Conservation (phyloP, 2,113 vertebrate genomes). For the Heterotis niloticus region DNA sequence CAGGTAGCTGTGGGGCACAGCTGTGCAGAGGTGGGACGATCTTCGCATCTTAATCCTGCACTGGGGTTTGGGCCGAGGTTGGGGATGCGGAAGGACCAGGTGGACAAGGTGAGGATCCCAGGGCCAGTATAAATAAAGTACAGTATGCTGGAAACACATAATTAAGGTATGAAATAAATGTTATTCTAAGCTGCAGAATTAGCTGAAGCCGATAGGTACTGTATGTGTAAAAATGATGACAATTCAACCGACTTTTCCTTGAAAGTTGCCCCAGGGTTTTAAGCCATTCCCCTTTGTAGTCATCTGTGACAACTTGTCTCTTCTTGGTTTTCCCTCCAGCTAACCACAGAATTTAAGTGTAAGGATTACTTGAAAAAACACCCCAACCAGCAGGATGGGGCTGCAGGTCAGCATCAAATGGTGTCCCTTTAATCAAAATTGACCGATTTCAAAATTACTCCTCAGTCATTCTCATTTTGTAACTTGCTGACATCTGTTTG, state of each 20-base stretch:
- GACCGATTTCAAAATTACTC: background rate
- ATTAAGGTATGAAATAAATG: too few relatives aligned
- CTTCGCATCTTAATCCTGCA: slow-evolving; percentile 85
- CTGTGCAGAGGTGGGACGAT: slow-evolving; percentile 79
- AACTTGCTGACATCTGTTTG: background rate
- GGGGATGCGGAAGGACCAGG: slow-evolving; percentile 81
- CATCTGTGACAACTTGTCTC: background rate
- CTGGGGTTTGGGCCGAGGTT: slow-evolving; percentile 88
- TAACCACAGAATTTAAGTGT: slow-evolving; percentile 79
- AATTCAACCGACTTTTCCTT: too few relatives aligned
- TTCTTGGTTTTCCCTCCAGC: slow-evolving; percentile 68
- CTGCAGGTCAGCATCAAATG: background rate
- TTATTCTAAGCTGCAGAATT: too few relatives aligned
- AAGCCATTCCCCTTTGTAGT: background rate
- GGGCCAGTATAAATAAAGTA: too few relatives aligned
- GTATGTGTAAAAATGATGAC: too few relatives aligned
- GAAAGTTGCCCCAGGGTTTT: too few relatives aligned
- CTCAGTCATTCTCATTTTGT: background rate
- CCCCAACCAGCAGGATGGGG: slow-evolving; percentile 79
- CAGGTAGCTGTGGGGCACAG: slow-evolving; percentile 80
- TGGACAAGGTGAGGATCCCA: slow-evolving; percentile 74
- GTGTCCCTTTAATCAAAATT: background rate
- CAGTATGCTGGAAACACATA: too few relatives aligned
- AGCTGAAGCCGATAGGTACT: too few relatives aligned
- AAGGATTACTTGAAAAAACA: slow-evolving; percentile 83